Conservation (phyloP, 2,888 invertebrate genomes). For the Allacma fusca region DNA sequence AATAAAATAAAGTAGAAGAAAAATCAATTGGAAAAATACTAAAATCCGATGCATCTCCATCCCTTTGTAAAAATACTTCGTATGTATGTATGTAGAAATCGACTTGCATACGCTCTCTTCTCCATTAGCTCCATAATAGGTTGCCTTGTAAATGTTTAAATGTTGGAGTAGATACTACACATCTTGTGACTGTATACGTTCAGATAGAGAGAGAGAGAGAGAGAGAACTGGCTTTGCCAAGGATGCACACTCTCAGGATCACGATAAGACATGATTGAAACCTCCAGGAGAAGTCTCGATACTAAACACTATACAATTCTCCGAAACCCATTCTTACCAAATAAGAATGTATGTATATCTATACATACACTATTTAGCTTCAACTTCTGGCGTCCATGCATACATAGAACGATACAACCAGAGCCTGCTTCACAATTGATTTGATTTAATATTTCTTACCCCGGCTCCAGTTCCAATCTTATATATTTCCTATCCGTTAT, state of each 20-base stretch:
- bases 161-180: too few relatives aligned
- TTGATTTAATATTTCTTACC: constrained; percentile 9
- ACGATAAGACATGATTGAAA: constrained; percentile 11
- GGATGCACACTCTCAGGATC: neutral
- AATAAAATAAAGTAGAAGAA: constrained; percentile 43
- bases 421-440: neutral
- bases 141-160: constrained; percentile 22
- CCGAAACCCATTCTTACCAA: neutral
- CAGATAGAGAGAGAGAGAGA: neutral
- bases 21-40: constrained; percentile 39
- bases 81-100: neutral
- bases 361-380: too few relatives aligned
- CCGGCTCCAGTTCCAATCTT: neutral
- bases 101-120: neutral
- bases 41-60: neutral
- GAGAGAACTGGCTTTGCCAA: neutral
- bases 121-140: constrained; percentile 7
- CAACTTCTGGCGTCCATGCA: too few relatives aligned
- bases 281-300: neutral
- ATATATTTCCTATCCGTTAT: neutral
- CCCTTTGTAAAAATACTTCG: neutral
- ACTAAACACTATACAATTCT: neutral
- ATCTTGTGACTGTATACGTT: neutral
- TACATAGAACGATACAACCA: neutral
- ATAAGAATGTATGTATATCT: too few relatives aligned